Base-by-base conservation (phyloP, 2,888 invertebrate genomes). In the Hyppa rectilinea region DNA sequence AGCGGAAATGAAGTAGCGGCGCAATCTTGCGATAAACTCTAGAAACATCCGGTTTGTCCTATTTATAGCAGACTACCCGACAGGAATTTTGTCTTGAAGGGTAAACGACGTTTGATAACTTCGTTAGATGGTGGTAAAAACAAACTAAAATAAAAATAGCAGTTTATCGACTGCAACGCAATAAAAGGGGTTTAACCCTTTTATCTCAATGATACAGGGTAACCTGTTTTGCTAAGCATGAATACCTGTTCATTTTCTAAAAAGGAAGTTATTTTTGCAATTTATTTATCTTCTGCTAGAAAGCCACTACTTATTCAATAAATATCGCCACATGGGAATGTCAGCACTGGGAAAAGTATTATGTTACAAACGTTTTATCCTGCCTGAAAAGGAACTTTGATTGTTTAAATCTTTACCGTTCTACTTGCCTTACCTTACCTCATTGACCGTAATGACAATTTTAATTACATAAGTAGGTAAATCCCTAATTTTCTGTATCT, bases 21-120 rank as follows among this genome's bases (percentile, higher is more conserved):
- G 71, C 71, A 83, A 78, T 75, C 63, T 67, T 50, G 55, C 29
- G 60, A 66, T 67, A 71, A 70, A 64, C 52, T 56, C 63, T 31
- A 50, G 14, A 52, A 60, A 71, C 52, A 71, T 71, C 66, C 58
- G 38, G 72, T 29, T 26, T 50, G 12, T 43, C 34, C 59, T 68
- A 68, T 71, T 71, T 55, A 53, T 66, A 53, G 53, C 23, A 29
- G 36, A 43, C n/a, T 75, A 49, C 3, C 14, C 49, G 12, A 59
- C 31, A 49, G 45, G 29, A 50, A 31, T 55, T 10, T 29, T 38
- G 29, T 10, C 14, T 50, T 56, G 43, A 31, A 45, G 20, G 26
- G 2, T 34, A 60, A 56, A 43, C 29, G 0, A 58, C 34, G 26
- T 55, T 64, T 40, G 17, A 49, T 56, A 59, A 40, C 20, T 34